These are phyloP conservation scores for Phoronis australis DNA, from an alignment of 2,888 invertebrate species.

Conservation along the genomic window DNA sequence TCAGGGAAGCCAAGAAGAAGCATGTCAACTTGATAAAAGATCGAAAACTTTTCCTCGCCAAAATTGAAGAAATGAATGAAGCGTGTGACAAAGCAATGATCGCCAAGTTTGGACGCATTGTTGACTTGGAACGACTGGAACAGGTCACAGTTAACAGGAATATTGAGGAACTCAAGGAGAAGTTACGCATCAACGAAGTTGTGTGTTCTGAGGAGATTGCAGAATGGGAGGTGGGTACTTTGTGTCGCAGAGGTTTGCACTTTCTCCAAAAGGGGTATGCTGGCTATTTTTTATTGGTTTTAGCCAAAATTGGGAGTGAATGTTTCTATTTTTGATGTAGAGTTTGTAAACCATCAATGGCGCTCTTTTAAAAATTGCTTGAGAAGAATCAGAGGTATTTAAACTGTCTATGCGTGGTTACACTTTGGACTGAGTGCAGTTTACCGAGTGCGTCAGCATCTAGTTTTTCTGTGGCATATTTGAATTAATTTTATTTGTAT, in stretches of 20 bases:
- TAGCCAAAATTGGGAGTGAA: not conserved
- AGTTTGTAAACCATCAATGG: too few species aligned
- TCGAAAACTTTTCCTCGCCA: constrained; percentile 40
- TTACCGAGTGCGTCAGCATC: too few species aligned
- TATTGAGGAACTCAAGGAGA: constrained; percentile 51
- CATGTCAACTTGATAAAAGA: constrained; percentile 50
- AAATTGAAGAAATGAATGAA: constrained; percentile 42
- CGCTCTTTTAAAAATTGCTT: too few species aligned
- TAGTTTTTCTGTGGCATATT: too few species aligned
- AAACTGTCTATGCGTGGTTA: too few species aligned
- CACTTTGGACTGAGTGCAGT: too few species aligned
- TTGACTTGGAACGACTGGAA: constrained; percentile 51
- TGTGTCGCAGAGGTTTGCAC: not conserved
- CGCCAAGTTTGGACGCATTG: constrained; percentile 49
- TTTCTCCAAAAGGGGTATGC: too few species aligned
- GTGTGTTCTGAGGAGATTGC: constrained; percentile 38
- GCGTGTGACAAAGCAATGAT: constrained; percentile 49
- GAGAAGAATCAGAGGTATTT: too few species aligned
- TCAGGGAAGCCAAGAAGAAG: constrained; percentile 45
- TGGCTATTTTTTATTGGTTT: too few species aligned
- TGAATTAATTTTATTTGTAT: too few species aligned
- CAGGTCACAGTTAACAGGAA: constrained; percentile 49
- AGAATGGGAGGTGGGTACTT: constrained; percentile 41
- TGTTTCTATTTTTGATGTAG: constrained; percentile 6
- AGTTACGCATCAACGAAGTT: constrained; percentile 37